Base-by-base conservation (phyloP, 2,888 invertebrate species). In the Ichneumon xanthorius region DNA sequence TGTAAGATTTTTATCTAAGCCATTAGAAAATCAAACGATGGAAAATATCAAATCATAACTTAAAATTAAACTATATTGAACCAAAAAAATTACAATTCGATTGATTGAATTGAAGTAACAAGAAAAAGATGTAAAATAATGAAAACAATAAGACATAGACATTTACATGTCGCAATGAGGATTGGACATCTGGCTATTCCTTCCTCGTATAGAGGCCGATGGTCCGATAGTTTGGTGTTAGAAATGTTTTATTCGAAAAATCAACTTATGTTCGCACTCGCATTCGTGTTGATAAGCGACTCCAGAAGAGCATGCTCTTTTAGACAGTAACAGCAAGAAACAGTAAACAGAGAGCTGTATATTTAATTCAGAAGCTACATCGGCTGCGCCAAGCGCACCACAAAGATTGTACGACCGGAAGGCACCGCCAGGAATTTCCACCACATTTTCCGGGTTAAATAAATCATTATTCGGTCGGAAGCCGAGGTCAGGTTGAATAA, bases 361-460 rank as follows among this genome's bases (percentile, higher is more conserved):
- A 19, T 70, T 48, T 61, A 40, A 16, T n/a, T 33, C 50, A 45
- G 45, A 45, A 79, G 71, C 71, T 71, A 70, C 16, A 16, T 71
- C 37, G 48, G 26, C 45, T 50, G 50, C 48, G 48, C 53, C 22
- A 48, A 19, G 33, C 30, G 30, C n/a, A 9, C 19, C 79, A 45
- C 33, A 26, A 71, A 50, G 61, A 63, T 61, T 48, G 61, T 40
- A 33, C 30, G 50, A 22, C 48, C 48, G 63, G 19, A 61, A 70
- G 58, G 48, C 30, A 26, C 53, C 30, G 58, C 26, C 48, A 53
- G 40, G 68, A 26, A 63, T 55, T 73, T 68, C n/a, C 55, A 72
- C 78, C 16, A 55, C 65, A 78, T 79, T 79, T 71, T 71, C 50
- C 53, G 71, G 53, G 71, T 77, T 82, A 77, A 82, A 82, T 77